A percentile compares a stretch with the other conserved stretches of the same genome.
Evolutionary conservation across 2,888 invertebrate genomes (phyloP).

Genomic region (Drosophila pseudotakahashii): DNA sequence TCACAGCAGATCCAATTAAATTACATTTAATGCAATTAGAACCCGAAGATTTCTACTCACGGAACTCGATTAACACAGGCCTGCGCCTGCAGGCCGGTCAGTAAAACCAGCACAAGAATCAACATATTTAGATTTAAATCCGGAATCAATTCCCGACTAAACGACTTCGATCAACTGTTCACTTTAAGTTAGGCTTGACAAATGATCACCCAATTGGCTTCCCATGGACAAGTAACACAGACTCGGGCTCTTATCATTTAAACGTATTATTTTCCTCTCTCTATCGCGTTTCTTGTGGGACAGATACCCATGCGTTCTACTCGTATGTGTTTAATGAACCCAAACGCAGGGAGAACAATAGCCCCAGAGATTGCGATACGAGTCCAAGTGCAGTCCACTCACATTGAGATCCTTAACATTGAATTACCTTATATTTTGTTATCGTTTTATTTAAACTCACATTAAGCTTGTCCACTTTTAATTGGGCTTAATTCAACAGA

Average conservation of each 20-base stretch:
- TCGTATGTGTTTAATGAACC: slow-evolving; percentile 84
- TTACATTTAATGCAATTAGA: not conserved
- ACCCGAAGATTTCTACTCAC: slow-evolving; percentile 64
- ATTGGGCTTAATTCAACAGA: no score
- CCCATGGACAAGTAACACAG: slow-evolving; percentile 52
- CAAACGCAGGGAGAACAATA: slow-evolving; percentile 45
- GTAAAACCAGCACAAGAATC: slow-evolving; percentile 25
- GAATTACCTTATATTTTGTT: slow-evolving; percentile 31
- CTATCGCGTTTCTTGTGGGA: slow-evolving; percentile 29
- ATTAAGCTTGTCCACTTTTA: not conserved
- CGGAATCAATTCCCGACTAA: not conserved
- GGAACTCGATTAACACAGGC: slow-evolving; percentile 75
- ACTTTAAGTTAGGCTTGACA: slow-evolving; percentile 47
- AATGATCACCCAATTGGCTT: slow-evolving; percentile 56
- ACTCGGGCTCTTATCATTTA: slow-evolving; percentile 42
- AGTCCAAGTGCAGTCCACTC: slow-evolving; percentile 54
- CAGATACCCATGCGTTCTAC: slow-evolving; percentile 76
- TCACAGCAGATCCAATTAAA: not conserved
- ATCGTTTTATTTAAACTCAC: slow-evolving; percentile 28
- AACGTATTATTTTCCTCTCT: slow-evolving; percentile 21
- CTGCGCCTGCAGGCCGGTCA: slow-evolving; percentile 23
- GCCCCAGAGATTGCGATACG: slow-evolving; percentile 58
- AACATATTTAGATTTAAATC: slow-evolving; percentile 47
- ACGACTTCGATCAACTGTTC: slow-evolving; percentile 42
- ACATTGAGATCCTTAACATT: slow-evolving; percentile 68